Base-by-base conservation (phyloP, 2,113 vertebrate genomes). In the Amblyopsis rosae region DNA sequence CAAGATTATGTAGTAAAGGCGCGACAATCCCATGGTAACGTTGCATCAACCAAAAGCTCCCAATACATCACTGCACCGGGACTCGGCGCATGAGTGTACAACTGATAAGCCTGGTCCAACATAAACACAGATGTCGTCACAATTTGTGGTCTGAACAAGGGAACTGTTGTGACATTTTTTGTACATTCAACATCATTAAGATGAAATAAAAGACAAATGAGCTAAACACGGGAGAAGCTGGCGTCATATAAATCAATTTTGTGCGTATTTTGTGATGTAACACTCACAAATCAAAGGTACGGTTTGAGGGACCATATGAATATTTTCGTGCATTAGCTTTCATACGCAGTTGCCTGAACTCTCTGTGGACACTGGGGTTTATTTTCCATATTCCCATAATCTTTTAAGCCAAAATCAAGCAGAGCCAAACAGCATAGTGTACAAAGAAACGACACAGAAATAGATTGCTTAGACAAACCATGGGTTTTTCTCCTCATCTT, bases 81-180 rank as follows among this genome's bases (percentile, higher is more conserved):
- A 68, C 76, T 62, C 45, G 69, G 67, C 71, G 69, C 69, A 57
- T 74, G 81, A 76, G 77, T 68, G 49, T 1, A 3, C 50, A 57
- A 53, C 71, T 76, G 88, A 90, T 89, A 88, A 87, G 79, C n/a
- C 10, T 32, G 33, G 55, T 76, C 88, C 89, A 91, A 90, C 58
- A 72, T 69, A 79, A 90, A 82, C 82, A 83, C 26, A 85, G 83
- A 88, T 81, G 77, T 83, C 80, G 82, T 81, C 59, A 78, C 70
- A 70, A 82, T 76, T 68, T 69, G 16, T 3, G 15, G 68, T 57
- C 70, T 54, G 73, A 71, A 67, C 62, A 59, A 76, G 68, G 82
- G 51, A 58, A 59, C 11, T 51, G 64, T 35, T 58, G 65, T 71
- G 72, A 82, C 68, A 66, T n/a, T n/a, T n/a, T n/a, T 77, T 79